Evolutionary conservation across 2,113 vertebrate genomes (phyloP).

Genomic region (Promerops cafer): DNA sequence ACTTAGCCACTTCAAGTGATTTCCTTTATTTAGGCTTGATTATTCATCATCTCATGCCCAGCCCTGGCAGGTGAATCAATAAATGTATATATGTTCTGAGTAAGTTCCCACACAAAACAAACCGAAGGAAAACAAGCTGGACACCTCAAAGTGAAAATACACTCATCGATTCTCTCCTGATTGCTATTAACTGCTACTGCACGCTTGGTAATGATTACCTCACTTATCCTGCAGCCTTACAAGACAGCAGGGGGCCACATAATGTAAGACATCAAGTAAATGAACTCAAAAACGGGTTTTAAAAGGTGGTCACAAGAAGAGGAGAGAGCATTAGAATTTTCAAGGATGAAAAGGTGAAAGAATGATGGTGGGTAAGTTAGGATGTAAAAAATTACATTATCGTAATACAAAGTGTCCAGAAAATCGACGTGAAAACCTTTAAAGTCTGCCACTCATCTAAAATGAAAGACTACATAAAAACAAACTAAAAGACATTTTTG

Average conservation of each 20-base stretch:
- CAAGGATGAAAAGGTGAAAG: background rate
- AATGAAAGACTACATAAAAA: background rate
- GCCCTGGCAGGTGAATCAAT: background rate
- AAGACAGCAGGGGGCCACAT: slow-evolving; percentile 32
- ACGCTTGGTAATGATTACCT: background rate
- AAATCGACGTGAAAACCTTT: background rate
- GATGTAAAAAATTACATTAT: background rate
- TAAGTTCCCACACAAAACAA: background rate
- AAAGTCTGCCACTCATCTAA: background rate
- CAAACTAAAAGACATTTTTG: background rate
- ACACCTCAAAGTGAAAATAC: background rate
- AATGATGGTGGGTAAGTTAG: background rate
- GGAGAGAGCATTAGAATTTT: background rate
- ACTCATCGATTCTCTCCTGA: background rate
- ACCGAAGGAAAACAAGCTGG: background rate
- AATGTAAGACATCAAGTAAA: slow-evolving; percentile 9
- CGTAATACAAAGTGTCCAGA: background rate
- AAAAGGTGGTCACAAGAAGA: background rate
- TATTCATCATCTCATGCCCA: background rate
- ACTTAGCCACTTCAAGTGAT: background rate
- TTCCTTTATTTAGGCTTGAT: background rate
- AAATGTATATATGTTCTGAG: background rate
- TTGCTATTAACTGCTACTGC: background rate
- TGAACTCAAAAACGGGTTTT: background rate
- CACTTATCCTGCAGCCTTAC: background rate